A percentile compares a stretch with the other conserved stretches of the same genome.
Evolutionary conservation across 2,113 vertebrate genomes (phyloP).

Genomic region (Condylura cristata): DNA sequence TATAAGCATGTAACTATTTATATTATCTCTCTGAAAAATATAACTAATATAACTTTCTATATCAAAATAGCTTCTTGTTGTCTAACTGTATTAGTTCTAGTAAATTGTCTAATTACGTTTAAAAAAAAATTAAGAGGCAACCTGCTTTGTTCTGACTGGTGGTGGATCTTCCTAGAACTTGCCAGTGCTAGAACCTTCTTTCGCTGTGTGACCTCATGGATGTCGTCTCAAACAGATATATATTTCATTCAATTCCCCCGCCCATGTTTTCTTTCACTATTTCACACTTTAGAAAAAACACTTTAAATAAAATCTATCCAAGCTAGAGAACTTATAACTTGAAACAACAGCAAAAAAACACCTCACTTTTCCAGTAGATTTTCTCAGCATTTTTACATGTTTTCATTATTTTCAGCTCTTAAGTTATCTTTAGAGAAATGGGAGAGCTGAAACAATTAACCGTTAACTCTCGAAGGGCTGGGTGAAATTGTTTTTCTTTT

Average conservation of each 20-base stretch:
- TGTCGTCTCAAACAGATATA: background rate
- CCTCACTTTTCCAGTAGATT: background rate
- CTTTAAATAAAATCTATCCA: slow-evolving; percentile 24
- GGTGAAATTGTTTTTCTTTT: slow-evolving; percentile 25
- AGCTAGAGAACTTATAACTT: background rate
- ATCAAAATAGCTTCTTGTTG: background rate
- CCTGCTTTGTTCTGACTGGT: background rate
- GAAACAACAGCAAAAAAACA: slow-evolving; percentile 1
- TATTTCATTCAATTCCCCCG: background rate
- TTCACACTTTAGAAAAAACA: background rate
- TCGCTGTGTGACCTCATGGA: background rate
- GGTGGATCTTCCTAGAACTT: background rate
- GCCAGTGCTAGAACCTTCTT: background rate
- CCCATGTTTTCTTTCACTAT: background rate
- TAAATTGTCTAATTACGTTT: background rate
- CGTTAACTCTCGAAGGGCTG: background rate
- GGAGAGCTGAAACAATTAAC: background rate
- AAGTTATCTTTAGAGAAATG: slow-evolving; percentile 35
- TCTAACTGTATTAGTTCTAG: background rate
- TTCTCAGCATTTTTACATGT: background rate
- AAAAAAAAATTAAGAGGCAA: background rate
- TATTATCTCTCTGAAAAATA: background rate
- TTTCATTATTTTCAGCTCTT: background rate
- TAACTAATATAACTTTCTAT: slow-evolving; percentile 3
- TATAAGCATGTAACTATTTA: background rate